phyloP scores from a whole-genome alignment of 2,797 vertebrate species.

The Rhinichthys osculus region DNA sequence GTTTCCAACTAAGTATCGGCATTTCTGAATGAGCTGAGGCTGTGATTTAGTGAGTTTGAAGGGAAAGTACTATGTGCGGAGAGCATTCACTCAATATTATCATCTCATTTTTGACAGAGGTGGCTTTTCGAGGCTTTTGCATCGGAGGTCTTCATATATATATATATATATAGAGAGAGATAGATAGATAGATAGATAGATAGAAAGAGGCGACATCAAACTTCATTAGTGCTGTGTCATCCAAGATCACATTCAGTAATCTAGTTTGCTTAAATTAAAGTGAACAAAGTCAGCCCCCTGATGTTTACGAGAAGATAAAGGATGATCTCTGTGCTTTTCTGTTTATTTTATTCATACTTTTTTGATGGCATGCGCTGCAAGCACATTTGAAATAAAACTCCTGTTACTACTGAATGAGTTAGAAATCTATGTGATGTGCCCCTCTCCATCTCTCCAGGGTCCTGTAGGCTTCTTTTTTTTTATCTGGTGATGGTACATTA shows the following conservation, averaged over 20 bases:
- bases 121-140: no score
- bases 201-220: no score
- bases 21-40: no score
- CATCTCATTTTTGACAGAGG: no score
- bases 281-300: neutral
- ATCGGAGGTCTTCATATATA: no score
- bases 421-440: slow-evolving; percentile 26
- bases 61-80: no score
- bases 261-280: neutral
- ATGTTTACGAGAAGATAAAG: slow-evolving; percentile 22
- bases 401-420: slow-evolving; percentile 27
- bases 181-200: no score
- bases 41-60: no score
- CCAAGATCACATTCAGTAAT: neutral
- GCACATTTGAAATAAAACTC: slow-evolving; percentile 42
- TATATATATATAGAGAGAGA: no score
- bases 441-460: slow-evolving; percentile 26
- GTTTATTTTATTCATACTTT: slow-evolving; percentile 40
- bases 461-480: neutral
- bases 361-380: slow-evolving; percentile 24
- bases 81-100: no score
- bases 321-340: slow-evolving; percentile 8
- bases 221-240: neutral
- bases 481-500: slow-evolving; percentile 57
- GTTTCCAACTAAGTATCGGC: no score